Evolutionary conservation across 2,113 vertebrate genomes (phyloP).

Genomic region (Chamaetylas fuelleborni): DNA sequence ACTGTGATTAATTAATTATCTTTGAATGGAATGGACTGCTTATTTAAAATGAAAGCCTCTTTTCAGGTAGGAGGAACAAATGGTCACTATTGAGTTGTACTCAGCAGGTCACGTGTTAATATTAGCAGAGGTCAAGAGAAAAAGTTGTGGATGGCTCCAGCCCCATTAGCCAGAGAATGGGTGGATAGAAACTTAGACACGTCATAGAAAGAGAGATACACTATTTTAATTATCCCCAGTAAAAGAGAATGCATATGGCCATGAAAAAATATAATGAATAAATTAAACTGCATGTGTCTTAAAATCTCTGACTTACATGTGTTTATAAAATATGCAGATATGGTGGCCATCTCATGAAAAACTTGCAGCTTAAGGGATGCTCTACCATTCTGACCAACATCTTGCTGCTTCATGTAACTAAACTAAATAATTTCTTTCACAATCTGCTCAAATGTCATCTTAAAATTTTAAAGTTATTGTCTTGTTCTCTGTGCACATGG

Average conservation of each 20-base stretch:
- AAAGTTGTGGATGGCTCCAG: neutral
- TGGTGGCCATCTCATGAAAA: neutral
- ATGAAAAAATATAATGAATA: neutral
- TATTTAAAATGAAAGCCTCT: neutral
- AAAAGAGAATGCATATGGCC: neutral
- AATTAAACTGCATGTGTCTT: neutral
- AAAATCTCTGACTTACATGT: neutral
- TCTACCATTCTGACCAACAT: neutral
- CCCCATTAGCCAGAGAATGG: neutral
- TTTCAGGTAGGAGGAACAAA: neutral
- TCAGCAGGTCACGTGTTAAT: neutral
- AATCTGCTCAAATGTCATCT: neutral
- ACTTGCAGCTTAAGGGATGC: rapidly evolving
- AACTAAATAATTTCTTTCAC: neutral
- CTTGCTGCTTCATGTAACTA: neutral
- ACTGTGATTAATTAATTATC: neutral
- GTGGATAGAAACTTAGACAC: neutral
- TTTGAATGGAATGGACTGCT: neutral
- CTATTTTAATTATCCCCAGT: neutral
- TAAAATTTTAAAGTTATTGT: neutral
- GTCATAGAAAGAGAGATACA: neutral
- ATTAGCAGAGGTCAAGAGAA: neutral
- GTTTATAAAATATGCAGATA: neutral
- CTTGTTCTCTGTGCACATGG: rapidly evolving
- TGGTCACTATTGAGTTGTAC: neutral